Evolutionary conservation across 2,113 vertebrate species (phyloP), one percentile per base, ranked within the genome.

Genomic region (Pseudorhombus dupliciocellatus): DNA sequence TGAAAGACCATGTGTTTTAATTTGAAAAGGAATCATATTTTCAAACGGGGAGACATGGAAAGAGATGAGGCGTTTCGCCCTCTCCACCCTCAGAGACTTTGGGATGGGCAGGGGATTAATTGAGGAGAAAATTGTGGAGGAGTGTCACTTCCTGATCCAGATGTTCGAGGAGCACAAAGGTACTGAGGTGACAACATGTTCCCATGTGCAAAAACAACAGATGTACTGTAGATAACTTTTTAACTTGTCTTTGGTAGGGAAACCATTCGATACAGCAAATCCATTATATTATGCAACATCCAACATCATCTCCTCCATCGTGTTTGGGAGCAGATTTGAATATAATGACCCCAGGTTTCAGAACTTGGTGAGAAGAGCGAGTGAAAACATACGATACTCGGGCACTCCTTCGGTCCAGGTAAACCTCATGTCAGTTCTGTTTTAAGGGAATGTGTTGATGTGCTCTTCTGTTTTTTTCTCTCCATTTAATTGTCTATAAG

Each of bases 271-370:
- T 21, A 91, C 90, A 14, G 18, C 55, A 1, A 1, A 20, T 4
- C 66, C 80, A 1, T 3, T 89, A 44, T 91, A 87, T 66, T 77
- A 86, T 24, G 88, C 93, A 2, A 85, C 91, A 6, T 90, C 90
- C 70, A 94, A 94, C 64, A 85, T 94, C 18, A 92, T 94, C 68
- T 92, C 82, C 2, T 78, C 89, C 0, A 87, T 94, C 10, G 87
- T 93, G 42, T 94, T 90, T 6, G 93, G 93, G 54, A 87, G 80
- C 66, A 86, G 93, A 56, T 94, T 94, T 81, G 89, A 93, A 31
- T 89, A 94, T 55, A 40, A 37, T n/a, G 91, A 94, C 46, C 80
- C 64, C 0, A 20, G 1, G 11, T 93, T 93, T 37, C 63, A 20
- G 62, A 50, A 28, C 9, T 26, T 93, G 86, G 85, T 94, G 44